A percentile compares a stretch with the other conserved stretches of the same genome.
Conservation (phyloP, 2,797 vertebrate species). For the Leuciscus waleckii region DNA sequence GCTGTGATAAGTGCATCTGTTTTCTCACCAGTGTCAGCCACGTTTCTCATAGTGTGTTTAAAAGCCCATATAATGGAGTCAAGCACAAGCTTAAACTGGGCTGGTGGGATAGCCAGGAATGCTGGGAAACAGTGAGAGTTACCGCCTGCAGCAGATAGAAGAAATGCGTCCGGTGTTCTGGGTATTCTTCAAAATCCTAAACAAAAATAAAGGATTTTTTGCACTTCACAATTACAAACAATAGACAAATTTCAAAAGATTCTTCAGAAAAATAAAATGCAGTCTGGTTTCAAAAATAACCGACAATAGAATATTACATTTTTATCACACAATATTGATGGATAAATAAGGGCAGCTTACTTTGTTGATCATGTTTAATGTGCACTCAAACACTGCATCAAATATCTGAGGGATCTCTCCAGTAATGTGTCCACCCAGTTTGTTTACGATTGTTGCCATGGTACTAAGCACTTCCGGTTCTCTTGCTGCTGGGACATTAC, state of each 20-base stretch:
- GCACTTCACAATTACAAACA: neutral
- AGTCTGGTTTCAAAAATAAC: neutral
- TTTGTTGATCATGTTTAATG: slow-evolving; percentile 99
- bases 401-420: slow-evolving; percentile 98
- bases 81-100: slow-evolving; percentile 97
- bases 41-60: slow-evolving; percentile 99
- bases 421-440: slow-evolving; percentile 95
- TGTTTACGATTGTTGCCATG: slow-evolving; percentile 98
- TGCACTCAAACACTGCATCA: slow-evolving; percentile 98
- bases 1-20: neutral
- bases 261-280: neutral
- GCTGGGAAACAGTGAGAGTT: slow-evolving; percentile 99
- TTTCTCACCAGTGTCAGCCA: slow-evolving; percentile 92
- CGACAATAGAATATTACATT: neutral
- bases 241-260: neutral
- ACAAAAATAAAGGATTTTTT: neutral
- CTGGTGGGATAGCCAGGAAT: slow-evolving; percentile 96
- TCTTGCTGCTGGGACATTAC: slow-evolving; percentile 95
- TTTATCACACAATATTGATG: neutral
- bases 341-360: slow-evolving; percentile 68
- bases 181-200: slow-evolving; percentile 98
- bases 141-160: slow-evolving; percentile 98
- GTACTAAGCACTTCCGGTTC: slow-evolving; percentile 98
- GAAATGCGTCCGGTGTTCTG: slow-evolving; percentile 98
- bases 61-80: slow-evolving; percentile 99